Evolutionary conservation across 1,140 invertebrate genomes (phyloP).

Genomic region (Drosophila arawakana): DNA sequence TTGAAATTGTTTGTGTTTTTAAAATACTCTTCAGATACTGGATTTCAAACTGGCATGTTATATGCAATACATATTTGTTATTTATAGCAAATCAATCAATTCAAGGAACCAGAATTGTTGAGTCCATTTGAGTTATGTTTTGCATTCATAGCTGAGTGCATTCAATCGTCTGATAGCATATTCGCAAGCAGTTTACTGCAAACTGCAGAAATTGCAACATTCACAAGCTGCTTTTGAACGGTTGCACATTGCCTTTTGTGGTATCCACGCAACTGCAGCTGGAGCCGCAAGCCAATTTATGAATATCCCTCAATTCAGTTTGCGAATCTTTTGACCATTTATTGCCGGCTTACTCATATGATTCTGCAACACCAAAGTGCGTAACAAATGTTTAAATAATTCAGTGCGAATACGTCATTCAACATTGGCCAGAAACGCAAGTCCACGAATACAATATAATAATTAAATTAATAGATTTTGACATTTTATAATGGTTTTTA

Average conservation of each 20-base stretch:
- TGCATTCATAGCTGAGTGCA: slow-evolving; percentile 16
- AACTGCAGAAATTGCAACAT: slow-evolving; percentile 30
- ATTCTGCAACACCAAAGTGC: too few species aligned
- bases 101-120: neutral
- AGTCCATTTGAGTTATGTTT: slow-evolving; percentile 3
- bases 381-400: too few species aligned
- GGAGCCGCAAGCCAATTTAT: slow-evolving; percentile 33
- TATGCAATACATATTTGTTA: too few species aligned
- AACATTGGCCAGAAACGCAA: too few species aligned
- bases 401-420: too few species aligned
- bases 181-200: slow-evolving; percentile 34
- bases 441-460: too few species aligned
- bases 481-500: too few species aligned
- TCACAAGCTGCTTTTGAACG: slow-evolving; percentile 9
- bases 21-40: too few species aligned
- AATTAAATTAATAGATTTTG: too few species aligned
- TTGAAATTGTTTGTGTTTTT: too few species aligned
- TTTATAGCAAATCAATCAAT: too few species aligned
- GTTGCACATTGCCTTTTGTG: slow-evolving; percentile 16
- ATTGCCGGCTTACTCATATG: neutral
- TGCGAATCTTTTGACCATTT: slow-evolving; percentile 7
- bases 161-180: slow-evolving; percentile 14
- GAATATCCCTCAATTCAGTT: slow-evolving; percentile 17
- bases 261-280: neutral
- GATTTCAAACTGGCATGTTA: too few species aligned